phyloP scores from a whole-genome alignment of 2,113 vertebrate genomes.

The Myiopsitta monachus region DNA sequence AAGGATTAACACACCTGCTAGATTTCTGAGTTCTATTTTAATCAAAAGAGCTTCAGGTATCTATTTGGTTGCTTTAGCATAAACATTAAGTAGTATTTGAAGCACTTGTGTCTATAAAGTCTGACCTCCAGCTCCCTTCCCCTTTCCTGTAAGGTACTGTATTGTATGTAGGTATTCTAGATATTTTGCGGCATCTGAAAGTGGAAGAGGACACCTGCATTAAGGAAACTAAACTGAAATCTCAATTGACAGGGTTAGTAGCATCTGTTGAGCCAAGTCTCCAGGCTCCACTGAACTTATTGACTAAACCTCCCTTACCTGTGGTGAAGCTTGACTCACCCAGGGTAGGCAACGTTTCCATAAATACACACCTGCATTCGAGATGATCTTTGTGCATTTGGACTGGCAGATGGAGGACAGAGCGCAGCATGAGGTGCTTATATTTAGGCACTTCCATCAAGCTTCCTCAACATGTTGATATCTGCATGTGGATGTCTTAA shows the following conservation, averaged over 20 bases:
- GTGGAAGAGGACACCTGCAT: not conserved
- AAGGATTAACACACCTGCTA: not conserved
- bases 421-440: not conserved
- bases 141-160: not conserved
- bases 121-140: not conserved
- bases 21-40: not conserved
- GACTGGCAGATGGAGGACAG: not conserved
- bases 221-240: not conserved
- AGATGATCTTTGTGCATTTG: not conserved
- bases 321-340: not conserved
- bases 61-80: not conserved
- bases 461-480: not conserved
- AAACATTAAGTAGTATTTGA: not conserved
- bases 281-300: not conserved
- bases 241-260: not conserved
- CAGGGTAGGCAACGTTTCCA: not conserved
- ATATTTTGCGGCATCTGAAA: not conserved
- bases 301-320: not conserved
- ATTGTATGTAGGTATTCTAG: not conserved
- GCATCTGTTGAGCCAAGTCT: not conserved
- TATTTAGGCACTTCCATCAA: not conserved
- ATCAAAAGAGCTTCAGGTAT: not conserved
- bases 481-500: not conserved
- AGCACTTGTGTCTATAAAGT: not conserved
- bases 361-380: not conserved